Conservation (phyloP, 1,140 invertebrate species). For the Pseudomyrmex dendroicus region DNA sequence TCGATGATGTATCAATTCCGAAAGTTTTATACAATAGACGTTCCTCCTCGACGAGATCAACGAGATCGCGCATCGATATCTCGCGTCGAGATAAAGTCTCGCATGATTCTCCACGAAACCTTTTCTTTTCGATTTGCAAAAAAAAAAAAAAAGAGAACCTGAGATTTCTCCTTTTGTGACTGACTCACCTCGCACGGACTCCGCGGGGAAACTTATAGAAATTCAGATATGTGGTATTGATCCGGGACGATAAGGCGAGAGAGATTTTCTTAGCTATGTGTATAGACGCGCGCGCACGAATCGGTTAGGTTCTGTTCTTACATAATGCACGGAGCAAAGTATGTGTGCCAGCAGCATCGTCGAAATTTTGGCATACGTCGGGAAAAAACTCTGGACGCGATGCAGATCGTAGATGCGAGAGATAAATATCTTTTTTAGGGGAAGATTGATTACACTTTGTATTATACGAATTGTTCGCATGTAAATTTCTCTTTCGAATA, state of each 20-base stretch:
- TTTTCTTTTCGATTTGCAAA: background rate
- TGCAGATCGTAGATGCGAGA: background rate
- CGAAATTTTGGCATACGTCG: slow-evolving; percentile 20
- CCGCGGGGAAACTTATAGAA: background rate
- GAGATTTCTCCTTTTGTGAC: too few species aligned
- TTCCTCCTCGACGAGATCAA: too few species aligned
- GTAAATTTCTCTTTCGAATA: too few species aligned
- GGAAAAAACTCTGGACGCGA: background rate
- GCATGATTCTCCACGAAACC: background rate
- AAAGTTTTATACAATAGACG: too few species aligned
- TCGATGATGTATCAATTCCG: too few species aligned
- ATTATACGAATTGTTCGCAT: too few species aligned
- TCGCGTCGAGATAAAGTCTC: slow-evolving; percentile 29
- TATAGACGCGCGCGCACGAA: too few species aligned
- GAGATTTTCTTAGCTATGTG: background rate
- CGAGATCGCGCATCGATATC: slow-evolving; percentile 22
- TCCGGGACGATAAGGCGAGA: background rate
- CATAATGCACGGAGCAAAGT: background rate
- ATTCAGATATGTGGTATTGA: background rate
- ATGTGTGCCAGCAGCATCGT: slow-evolving; percentile 6
- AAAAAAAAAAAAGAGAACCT: background rate
- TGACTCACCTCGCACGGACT: background rate
- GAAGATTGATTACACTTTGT: background rate
- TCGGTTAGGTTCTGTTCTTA: background rate
- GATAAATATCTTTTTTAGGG: background rate